Evolutionary conservation across 92 coral and sea anemone species (phyloP), one percentile per base, ranked within the genome.

Genomic region (Micromussa lordhowensis): DNA sequence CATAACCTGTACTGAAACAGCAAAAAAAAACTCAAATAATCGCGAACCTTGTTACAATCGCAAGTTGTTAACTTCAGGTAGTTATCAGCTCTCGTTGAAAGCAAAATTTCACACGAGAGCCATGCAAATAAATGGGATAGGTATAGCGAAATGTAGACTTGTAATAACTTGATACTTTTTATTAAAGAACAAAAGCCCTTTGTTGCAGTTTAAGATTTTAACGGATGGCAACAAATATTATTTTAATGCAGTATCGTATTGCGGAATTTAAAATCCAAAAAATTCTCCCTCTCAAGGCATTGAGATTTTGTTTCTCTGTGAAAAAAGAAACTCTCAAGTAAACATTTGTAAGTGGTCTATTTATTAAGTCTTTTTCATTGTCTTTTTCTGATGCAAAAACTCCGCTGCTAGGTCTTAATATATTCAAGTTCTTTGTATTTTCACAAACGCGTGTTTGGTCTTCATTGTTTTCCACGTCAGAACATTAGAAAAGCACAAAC

Each of bases 401-500:
- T 14, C 17, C 22, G 22, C 28, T 17, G 82, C 15, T 44, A 18
- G 38, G 28, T n/a, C 64, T 26, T 48, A 82, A 82, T 30, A n/a
- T 82, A 82, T 82, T 82, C 86, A 84, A 7, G 36, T 6, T n/a
- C 28, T 55, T 54, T 72, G 44, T 71, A 22, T 82, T 84, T 5
- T 57, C 66, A 72, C 74, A 21, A 32, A 36, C 35, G 34, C 57
- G 19, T 55, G 72, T 84, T 84, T 55, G 35, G 16, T 34, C 71
- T 31, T 26, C 34, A 34, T 73, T 84, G 70, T 84, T 64, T n/a
- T 24, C 49, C 17, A 54, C 32, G 69, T 72, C 88, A 85, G 49
- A 49, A n/a, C 73, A 72, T 51, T 51, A 38, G 68, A 21, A 21
- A 71, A 34, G 30, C 78, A 7, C 89, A 73, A 73, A 84, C 88